Conservation (phyloP, 2,888 invertebrate species). For the Drosophila kokeensis region DNA sequence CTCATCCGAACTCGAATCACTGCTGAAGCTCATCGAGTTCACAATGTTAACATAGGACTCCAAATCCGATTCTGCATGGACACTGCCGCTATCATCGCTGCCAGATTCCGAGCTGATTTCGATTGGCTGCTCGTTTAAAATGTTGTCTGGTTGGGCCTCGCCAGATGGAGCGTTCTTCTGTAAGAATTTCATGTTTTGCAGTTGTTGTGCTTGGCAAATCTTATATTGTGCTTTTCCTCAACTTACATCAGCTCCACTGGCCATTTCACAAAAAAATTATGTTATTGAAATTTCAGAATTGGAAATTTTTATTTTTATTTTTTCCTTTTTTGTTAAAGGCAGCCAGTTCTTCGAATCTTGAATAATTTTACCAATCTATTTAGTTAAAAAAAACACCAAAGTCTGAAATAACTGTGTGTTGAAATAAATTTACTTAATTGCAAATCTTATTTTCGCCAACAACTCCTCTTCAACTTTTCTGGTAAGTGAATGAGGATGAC, state of each 20-base stretch:
- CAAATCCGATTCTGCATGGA: background rate
- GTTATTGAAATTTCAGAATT: constrained; percentile 6
- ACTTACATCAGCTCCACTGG: constrained; percentile 47
- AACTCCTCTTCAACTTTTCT: background rate
- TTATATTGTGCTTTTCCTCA: background rate
- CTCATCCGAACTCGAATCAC: constrained; percentile 16
- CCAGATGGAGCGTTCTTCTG: constrained; percentile 39
- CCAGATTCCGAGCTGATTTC: constrained; percentile 52
- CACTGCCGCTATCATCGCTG: constrained; percentile 17
- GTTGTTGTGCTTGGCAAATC: background rate
- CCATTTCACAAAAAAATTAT: constrained; percentile 25
- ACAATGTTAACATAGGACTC: constrained; percentile 27
- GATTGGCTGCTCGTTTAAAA: constrained; percentile 45
- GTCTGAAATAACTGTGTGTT: background rate
- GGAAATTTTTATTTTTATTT: background rate
- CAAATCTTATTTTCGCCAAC: background rate
- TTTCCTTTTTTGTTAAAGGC: background rate
- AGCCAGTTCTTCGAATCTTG: background rate
- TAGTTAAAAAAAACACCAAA: background rate
- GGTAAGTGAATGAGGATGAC: constrained; percentile 19
- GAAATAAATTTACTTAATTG: background rate
- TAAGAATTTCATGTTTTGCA: background rate
- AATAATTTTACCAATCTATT: background rate
- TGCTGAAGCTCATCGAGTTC: constrained; percentile 20
- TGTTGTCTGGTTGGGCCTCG: constrained; percentile 22